Percentiles rank a stretch among this genome's conserved stretches.
Evolutionary conservation across 1,140 invertebrate species (phyloP).

Genomic region (Drosophila teissieri): DNA sequence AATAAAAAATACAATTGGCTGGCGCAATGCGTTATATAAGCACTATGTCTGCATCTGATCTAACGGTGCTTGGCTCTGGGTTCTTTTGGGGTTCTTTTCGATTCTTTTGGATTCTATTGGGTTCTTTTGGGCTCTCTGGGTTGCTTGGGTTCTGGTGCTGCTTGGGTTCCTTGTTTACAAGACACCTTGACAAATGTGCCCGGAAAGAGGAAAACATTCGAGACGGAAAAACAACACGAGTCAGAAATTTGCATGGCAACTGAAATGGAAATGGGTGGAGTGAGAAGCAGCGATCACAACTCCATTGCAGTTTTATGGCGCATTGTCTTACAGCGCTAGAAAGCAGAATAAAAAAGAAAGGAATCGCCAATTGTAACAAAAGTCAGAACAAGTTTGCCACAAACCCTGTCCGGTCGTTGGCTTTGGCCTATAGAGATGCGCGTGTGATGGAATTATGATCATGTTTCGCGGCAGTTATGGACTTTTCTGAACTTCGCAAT

Average conservation of each 20-base stretch:
- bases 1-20: slow-evolving; percentile 64
- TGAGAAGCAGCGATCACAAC: slow-evolving; percentile 31
- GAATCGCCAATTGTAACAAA: slow-evolving; percentile 53
- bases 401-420: slow-evolving; percentile 63
- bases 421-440: slow-evolving; percentile 38
- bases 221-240: slow-evolving; percentile 36
- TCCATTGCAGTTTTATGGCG: slow-evolving; percentile 62
- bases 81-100: slow-evolving; percentile 24
- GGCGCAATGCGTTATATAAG: slow-evolving; percentile 49
- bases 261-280: slow-evolving; percentile 53
- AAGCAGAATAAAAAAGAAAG: slow-evolving; percentile 39
- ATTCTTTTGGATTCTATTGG: background rate
- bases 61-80: slow-evolving; percentile 56
- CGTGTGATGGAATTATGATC: slow-evolving; percentile 1
- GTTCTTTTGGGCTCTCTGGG: background rate
- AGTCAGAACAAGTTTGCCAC: slow-evolving; percentile 64
- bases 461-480: background rate
- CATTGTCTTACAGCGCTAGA: slow-evolving; percentile 58
- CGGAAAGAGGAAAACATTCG: slow-evolving; percentile 67
- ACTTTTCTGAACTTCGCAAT: background rate
- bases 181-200: slow-evolving; percentile 76
- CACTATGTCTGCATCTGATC: slow-evolving; percentile 33
- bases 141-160: slow-evolving; percentile 6
- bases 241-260: slow-evolving; percentile 49
- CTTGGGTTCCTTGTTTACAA: slow-evolving; percentile 59